phyloP scores from a whole-genome alignment of 2,113 vertebrate genomes.

The Notothenia rossii region DNA sequence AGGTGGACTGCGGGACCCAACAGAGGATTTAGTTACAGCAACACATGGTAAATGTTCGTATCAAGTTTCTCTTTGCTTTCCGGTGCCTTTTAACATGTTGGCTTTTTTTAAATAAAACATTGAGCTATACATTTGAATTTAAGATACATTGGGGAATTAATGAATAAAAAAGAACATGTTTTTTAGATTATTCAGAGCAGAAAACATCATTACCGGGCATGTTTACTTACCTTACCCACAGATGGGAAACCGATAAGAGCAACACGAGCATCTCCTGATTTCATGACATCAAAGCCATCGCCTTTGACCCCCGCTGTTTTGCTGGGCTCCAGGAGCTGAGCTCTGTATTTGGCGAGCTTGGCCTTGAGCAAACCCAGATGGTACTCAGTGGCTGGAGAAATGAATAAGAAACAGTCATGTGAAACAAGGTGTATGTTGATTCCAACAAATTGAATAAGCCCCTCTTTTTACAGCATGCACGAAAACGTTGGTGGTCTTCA shows the following conservation, averaged over 20 bases:
- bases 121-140: background rate
- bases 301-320: constrained; percentile 94
- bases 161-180: no score
- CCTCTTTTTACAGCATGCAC: no score
- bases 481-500: no score
- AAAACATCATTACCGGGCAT: background rate
- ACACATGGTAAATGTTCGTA: background rate
- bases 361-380: constrained; percentile 97
- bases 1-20: constrained; percentile 91
- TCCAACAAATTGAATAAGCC: no score
- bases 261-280: constrained; percentile 97
- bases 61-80: background rate
- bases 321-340: constrained; percentile 95
- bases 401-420: background rate
- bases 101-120: no score
- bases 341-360: constrained; percentile 96
- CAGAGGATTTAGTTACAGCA: background rate
- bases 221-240: constrained; percentile 95
- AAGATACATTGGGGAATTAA: background rate
- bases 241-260: constrained; percentile 98
- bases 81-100: background rate
- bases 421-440: background rate
- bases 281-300: constrained; percentile 99
- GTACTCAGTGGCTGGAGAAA: constrained; percentile 93
- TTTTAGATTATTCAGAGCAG: background rate